Percentiles rank a stretch among this genome's conserved stretches.
These are phyloP conservation scores for Thaumatotibia leucotreta DNA, from an alignment of 1,140 invertebrate genomes.

Conservation along the genomic window DNA sequence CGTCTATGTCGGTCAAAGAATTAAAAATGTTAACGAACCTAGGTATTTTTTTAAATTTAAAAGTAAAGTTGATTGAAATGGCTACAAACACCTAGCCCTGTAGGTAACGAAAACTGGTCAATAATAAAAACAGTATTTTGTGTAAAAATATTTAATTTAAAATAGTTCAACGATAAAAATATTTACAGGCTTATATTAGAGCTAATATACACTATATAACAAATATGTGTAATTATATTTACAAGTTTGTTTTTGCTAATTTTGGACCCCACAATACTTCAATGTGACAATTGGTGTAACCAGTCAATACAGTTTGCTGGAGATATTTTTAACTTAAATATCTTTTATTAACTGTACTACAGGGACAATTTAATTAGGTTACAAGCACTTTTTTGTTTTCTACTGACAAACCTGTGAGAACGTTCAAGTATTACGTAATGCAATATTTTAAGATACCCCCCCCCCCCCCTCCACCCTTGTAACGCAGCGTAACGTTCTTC, in stretches of 20 bases:
- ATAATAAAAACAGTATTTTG: neutral
- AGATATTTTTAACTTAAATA: neutral
- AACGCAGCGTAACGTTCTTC: no score
- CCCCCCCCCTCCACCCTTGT: no score
- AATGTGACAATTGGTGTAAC: conserved; percentile 22
- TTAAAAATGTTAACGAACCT: no score
- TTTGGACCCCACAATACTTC: conserved; percentile 53
- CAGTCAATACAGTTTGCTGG: neutral
- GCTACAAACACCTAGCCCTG: no score
- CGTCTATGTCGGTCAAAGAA: no score
- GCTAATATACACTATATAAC: conserved; percentile 45
- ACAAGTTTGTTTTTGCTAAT: conserved; percentile 25
- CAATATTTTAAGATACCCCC: no score
- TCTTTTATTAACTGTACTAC: no score
- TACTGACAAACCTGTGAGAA: no score
- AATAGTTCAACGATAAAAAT: conserved; percentile 57
- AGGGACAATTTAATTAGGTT: no score
- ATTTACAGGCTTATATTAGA: conserved; percentile 49
- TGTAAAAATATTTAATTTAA: conserved; percentile 64
- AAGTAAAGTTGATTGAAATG: no score
- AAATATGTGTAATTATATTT: conserved; percentile 25
- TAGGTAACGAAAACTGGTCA: neutral
- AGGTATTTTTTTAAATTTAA: no score
- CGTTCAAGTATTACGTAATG: no score
- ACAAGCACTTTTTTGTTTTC: neutral